Base-by-base conservation (phyloP, 2,797 vertebrate species). In the Simalia tracyae region DNA sequence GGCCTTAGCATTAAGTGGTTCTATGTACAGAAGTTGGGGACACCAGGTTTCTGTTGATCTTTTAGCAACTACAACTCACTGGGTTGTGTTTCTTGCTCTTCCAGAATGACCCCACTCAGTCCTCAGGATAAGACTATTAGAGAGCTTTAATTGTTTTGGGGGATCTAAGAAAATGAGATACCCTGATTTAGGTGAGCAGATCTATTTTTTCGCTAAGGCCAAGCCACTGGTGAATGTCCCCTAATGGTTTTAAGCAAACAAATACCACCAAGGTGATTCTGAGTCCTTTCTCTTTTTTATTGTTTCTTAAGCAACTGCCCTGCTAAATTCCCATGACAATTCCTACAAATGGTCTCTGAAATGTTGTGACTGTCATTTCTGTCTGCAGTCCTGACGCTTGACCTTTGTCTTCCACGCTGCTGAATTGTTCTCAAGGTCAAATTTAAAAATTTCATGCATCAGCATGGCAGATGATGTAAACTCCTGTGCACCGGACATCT, bases 391-490 rank as follows among this genome's bases (percentile, higher is more conserved):
- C 93, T 95, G 94, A 95, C 95, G 92, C 92, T 95, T 95, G 89
- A 91, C 93, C 94, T 93, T 93, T 91, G 90, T n/a, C 50, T 93
- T 95, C 93, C 94, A 92, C 93, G 96, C 95, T 94, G 90, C 93
- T 93, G 93, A 93, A 95, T 94, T 95, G 94, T 95, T 96, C 96
- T 95, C 92, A 97, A 96, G 95, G 94, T 95, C 93, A 96, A 93
- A 92, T 93, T 96, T 96, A 96, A 96, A 96, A 94, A 95, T 96
- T 95, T 96, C 93, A 96, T 96, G 93, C 94, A 92, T 90, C 0
- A 12, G 91, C 92, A 95, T 96, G 95, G 93, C 92, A 87, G 91
- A 94, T 95, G 95, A 94, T 96, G 84, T 95, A 97, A 97, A 95
- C 93, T 96, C 93, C 95, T 91, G 56, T 88, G 88, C 95, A 95